A percentile compares a stretch with the other conserved stretches of the same genome.
phyloP scores from a whole-genome alignment of 1,140 invertebrate genomes.

The Lerema accius region DNA sequence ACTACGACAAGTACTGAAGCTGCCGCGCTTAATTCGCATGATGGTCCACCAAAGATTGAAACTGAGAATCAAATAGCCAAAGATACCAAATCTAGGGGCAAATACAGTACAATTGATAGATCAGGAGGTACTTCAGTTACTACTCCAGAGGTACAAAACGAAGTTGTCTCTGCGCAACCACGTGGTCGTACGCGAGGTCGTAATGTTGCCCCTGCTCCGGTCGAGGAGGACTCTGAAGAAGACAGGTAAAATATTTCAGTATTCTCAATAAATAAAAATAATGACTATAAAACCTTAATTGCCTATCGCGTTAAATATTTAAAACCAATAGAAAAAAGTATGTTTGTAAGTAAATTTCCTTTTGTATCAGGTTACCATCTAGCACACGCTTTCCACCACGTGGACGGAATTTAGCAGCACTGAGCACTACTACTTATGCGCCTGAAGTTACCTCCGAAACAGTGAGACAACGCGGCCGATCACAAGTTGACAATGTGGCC shows the following conservation, averaged over 20 bases:
- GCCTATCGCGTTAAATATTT: too few relatives aligned
- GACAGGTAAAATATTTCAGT: constrained; percentile 64
- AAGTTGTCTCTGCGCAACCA: constrained; percentile 85
- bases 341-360: too few relatives aligned
- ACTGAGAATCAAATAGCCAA: constrained; percentile 74
- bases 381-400: constrained; percentile 91
- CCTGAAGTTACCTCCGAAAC: constrained; percentile 67
- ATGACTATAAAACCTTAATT: constrained; percentile 43
- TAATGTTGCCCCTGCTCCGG: constrained; percentile 80
- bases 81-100: constrained; percentile 80
- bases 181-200: constrained; percentile 83
- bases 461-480: constrained; percentile 78
- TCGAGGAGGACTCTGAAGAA: constrained; percentile 82
- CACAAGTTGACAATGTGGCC: constrained; percentile 73
- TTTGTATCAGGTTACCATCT: constrained; percentile 85
- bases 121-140: constrained; percentile 76
- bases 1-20: constrained; percentile 50
- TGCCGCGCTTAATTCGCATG: constrained; percentile 81
- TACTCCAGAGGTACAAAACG: constrained; percentile 85
- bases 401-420: constrained; percentile 83
- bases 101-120: constrained; percentile 87
- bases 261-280: neutral
- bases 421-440: constrained; percentile 59
- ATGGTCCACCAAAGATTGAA: constrained; percentile 83
- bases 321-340: too few relatives aligned